phyloP scores from a whole-genome alignment of 2,888 invertebrate species.

The Pollenia griseotomentosa region DNA sequence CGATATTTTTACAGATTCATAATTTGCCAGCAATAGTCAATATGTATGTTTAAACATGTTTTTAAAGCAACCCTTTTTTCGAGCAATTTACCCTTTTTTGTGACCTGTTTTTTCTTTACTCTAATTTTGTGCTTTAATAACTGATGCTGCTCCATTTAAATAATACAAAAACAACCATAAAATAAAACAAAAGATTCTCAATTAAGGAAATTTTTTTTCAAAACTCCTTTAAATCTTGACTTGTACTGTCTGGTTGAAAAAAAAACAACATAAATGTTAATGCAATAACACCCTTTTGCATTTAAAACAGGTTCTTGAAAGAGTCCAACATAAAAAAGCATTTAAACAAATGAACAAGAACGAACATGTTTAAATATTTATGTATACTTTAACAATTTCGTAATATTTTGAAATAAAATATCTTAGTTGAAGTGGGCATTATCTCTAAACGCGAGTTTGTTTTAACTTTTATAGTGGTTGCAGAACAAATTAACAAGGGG shows the following conservation, averaged over 20 bases:
- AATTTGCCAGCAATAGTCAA: conserved; percentile 4
- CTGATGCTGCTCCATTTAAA: conserved; percentile 36
- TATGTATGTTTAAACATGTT: conserved; percentile 55
- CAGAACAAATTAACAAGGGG: neutral
- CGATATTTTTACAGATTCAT: no score
- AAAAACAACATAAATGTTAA: neutral
- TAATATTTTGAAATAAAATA: conserved; percentile 56
- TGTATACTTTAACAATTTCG: conserved; percentile 55
- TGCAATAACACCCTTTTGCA: conserved; percentile 44
- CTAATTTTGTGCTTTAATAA: conserved; percentile 44
- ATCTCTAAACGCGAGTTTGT: conserved; percentile 25
- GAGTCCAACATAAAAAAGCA: conserved; percentile 26
- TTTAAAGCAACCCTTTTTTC: conserved; percentile 36
- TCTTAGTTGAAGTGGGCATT: conserved; percentile 11
- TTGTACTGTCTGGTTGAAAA: conserved; percentile 15
- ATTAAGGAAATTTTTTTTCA: conserved; percentile 36
- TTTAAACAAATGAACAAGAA: conserved; percentile 57
- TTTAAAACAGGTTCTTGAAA: conserved; percentile 54
- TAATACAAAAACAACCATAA: neutral
- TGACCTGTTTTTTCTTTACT: conserved; percentile 26
- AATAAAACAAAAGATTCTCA: conserved; percentile 53
- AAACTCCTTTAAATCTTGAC: conserved; percentile 3
- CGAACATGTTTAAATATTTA: conserved; percentile 56
- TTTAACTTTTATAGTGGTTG: conserved; percentile 21
- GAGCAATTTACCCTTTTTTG: conserved; percentile 54